Evolutionary conservation across 2,888 invertebrate genomes (phyloP), one percentile per base, ranked within the genome.

Genomic region (Oligia latruncula): DNA sequence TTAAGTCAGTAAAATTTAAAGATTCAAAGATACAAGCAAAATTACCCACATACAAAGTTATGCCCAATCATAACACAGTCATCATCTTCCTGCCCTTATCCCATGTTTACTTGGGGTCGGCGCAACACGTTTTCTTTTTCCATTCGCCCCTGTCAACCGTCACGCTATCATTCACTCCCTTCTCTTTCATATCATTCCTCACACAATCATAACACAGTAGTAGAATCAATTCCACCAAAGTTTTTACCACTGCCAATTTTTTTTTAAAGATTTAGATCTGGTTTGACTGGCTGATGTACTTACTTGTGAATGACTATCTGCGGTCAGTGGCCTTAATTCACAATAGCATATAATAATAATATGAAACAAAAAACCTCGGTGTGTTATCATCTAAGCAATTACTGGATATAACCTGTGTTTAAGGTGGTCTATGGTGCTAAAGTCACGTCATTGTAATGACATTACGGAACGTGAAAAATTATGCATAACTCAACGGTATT

Each of bases 361-460:
- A 23, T 43, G 17, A 66, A 71, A 75, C 75, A 82, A 80, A 86
- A 87, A 87, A 70, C 40, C 13, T 78, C 23, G 40, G 43, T 74
- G 55, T 78, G 52, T 70, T 74, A 79, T 76, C 71, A 70, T 78
- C 75, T 71, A 13, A 72, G 74, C 84, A 80, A 84, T 90, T 83
- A 81, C 75, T 80, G 60, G 65, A 8, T 15, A 74, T n/a, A 87
- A 82, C 80, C 77, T 49, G 4, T 86, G 80, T 77, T 88, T 84
- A 82, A 67, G 55, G 78, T 78, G 74, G 6, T 80, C 60, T 82
- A 77, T 88, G 80, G 80, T 64, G 43, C 74, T 49, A 71, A 89
- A 90, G 89, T 91, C 90, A 91, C 90, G 90, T 90, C 90, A 91
- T 86, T 80, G 83, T 92, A 91, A 92, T 92, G 89, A 90, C 88